These are phyloP conservation scores for Peromyscus polionotus DNA, from an alignment of 2,113 vertebrate species.

Conservation along the genomic window DNA sequence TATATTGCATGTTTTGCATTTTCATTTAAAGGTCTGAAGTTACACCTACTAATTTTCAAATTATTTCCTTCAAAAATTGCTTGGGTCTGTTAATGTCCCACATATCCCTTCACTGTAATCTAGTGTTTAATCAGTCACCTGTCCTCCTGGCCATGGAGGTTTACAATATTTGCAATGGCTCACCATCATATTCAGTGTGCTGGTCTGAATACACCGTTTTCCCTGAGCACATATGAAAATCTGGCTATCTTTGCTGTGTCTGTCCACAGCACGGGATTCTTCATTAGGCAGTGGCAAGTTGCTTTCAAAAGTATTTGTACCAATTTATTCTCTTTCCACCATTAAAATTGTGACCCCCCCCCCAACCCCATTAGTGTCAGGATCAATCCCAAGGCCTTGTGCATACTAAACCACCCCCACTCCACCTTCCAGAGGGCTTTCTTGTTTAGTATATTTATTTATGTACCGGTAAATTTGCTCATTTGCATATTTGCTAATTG, in stretches of 20 bases:
- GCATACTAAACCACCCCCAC: neutral
- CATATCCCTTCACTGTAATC: neutral
- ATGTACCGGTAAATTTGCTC: neutral
- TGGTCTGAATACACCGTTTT: constrained; percentile 4
- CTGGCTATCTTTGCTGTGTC: neutral
- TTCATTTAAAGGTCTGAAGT: neutral
- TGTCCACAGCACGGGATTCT: neutral
- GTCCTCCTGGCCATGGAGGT: neutral
- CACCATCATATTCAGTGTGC: neutral
- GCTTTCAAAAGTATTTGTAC: neutral
- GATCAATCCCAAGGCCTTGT: neutral
- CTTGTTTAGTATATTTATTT: neutral
- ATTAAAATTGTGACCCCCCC: neutral
- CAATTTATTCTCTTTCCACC: neutral
- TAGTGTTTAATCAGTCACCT: neutral
- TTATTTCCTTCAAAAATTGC: neutral
- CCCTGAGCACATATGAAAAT: neutral
- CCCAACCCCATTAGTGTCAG: neutral
- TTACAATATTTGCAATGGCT: neutral
- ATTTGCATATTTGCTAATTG: neutral
- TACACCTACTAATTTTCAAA: neutral
- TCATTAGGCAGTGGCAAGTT: neutral
- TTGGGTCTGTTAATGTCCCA: neutral
- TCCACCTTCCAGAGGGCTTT: neutral
- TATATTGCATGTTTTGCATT: neutral